Percentiles rank a stretch among this genome's conserved stretches.
Conservation (phyloP, 2,888 invertebrate genomes). For the Teleiodes luculella region DNA sequence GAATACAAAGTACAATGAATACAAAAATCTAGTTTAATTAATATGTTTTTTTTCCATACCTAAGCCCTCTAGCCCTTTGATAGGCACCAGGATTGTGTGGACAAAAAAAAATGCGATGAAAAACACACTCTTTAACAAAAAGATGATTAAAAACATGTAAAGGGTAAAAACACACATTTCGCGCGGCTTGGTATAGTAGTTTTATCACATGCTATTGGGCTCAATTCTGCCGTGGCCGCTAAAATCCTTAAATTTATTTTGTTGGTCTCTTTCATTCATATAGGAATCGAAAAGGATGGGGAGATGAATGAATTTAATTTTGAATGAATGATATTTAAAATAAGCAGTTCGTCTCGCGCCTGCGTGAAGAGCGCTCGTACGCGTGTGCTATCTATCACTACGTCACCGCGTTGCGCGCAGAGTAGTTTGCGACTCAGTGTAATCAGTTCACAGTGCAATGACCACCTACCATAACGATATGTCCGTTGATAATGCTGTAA, state of each 20-base stretch:
- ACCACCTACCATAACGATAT: background rate
- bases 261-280: too few relatives aligned
- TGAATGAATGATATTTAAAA: too few relatives aligned
- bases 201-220: too few relatives aligned
- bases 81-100: conserved; percentile 52
- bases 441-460: too few relatives aligned
- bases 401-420: too few relatives aligned
- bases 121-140: conserved; percentile 3
- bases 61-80: conserved; percentile 72
- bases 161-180: background rate
- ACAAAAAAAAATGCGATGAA: conserved; percentile 33
- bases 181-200: background rate
- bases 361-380: background rate
- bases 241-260: too few relatives aligned
- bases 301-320: too few relatives aligned
- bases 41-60: conserved; percentile 47
- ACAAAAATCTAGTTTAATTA: conserved; percentile 1
- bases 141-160: background rate
- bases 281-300: too few relatives aligned
- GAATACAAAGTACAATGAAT: background rate
- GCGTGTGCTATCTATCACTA: too few relatives aligned
- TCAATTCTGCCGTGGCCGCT: too few relatives aligned
- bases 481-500: background rate
- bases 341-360: background rate
- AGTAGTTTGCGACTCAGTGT: too few relatives aligned